Percentiles rank a stretch among this genome's conserved stretches.
Conservation (phyloP, 1,140 invertebrate species). For the Bacillus rossius region DNA sequence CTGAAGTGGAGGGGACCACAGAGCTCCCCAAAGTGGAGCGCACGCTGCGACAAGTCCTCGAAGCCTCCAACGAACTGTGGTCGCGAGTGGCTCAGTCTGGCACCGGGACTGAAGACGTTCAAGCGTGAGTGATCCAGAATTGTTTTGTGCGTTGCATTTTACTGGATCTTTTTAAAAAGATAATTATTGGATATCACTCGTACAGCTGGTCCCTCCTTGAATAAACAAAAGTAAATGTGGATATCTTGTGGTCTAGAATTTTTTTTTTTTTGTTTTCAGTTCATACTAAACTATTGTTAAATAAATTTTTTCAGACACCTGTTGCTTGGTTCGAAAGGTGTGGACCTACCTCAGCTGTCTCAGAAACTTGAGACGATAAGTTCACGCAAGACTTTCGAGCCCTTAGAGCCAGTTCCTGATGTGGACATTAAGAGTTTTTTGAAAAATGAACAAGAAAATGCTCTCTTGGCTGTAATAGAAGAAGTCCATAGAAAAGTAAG, state of each 20-base stretch:
- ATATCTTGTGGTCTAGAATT: too few species aligned
- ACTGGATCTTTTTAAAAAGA: not conserved
- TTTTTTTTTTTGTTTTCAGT: too few species aligned
- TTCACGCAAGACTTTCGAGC: conserved; percentile 78
- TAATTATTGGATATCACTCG: too few species aligned
- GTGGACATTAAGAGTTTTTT: conserved; percentile 86
- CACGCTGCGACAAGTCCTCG: conserved; percentile 84
- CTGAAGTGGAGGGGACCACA: conserved; percentile 77
- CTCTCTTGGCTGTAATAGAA: conserved; percentile 85
- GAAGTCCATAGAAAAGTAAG: conserved; percentile 77
- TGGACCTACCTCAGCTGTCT: conserved; percentile 87
- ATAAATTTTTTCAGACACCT: conserved; percentile 39
- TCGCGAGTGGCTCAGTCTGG: conserved; percentile 75
- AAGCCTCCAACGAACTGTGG: conserved; percentile 87
- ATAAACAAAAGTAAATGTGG: too few species aligned
- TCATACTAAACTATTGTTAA: too few species aligned
- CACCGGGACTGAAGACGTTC: conserved; percentile 77
- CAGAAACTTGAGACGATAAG: conserved; percentile 87
- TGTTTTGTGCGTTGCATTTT: not conserved
- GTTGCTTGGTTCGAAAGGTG: conserved; percentile 86
- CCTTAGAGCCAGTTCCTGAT: conserved; percentile 82
- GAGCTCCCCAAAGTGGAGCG: conserved; percentile 83
- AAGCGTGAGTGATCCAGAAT: conserved; percentile 67
- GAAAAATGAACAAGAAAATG: conserved; percentile 91
- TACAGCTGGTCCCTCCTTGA: too few species aligned